Conservation (phyloP, 2,113 vertebrate species). For the Eonycteris spelaea region DNA sequence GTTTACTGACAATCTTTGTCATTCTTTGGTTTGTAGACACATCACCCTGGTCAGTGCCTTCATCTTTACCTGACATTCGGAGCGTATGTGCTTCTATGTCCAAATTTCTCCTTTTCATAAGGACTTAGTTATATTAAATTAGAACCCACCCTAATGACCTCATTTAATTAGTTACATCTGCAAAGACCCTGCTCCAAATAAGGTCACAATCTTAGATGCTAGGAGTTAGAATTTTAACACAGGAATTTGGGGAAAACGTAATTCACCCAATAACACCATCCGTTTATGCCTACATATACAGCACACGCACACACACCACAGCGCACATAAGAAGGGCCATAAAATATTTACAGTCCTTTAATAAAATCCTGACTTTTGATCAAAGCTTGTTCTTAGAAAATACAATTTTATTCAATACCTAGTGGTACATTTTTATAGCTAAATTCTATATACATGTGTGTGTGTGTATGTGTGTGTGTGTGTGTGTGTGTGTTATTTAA, state of each 20-base stretch:
- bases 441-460: constrained; percentile 10
- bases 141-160: neutral
- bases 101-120: neutral
- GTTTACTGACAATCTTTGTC: neutral
- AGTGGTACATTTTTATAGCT: constrained; percentile 33
- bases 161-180: neutral
- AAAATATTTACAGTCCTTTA: neutral
- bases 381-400: constrained; percentile 47
- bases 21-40: neutral
- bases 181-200: neutral
- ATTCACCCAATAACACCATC: neutral
- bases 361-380: constrained; percentile 51
- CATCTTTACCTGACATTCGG: neutral
- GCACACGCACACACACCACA: neutral
- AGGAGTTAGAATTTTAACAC: neutral
- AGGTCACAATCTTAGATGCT: neutral
- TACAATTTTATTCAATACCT: constrained; percentile 32
- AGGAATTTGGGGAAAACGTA: neutral
- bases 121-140: neutral
- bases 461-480: no score
- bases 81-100: neutral
- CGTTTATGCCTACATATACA: neutral
- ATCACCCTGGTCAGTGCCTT: neutral
- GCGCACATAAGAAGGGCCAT: neutral
- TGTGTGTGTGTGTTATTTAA: neutral